phyloP scores from a whole-genome alignment of 1,140 invertebrate genomes.

The Vanessa atalanta region DNA sequence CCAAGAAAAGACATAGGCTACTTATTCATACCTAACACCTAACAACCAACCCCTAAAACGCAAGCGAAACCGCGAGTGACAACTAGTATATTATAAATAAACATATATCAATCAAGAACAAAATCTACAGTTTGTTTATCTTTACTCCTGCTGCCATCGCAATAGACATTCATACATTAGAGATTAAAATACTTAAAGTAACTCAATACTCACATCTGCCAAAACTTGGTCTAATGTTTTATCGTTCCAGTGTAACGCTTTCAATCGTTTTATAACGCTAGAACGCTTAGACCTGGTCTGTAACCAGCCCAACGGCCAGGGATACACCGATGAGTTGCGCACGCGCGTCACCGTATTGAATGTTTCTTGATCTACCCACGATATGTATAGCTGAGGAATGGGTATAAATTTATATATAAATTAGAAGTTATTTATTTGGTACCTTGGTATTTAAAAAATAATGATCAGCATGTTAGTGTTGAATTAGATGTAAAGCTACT shows the following conservation, averaged over 20 bases:
- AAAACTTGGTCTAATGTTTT: conserved; percentile 91
- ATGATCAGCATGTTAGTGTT: no score
- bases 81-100: no score
- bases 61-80: no score
- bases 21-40: no score
- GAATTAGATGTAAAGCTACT: no score
- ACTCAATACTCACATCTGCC: conserved; percentile 63
- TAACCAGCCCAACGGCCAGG: conserved; percentile 94
- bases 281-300: conserved; percentile 90
- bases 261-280: conserved; percentile 86
- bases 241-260: conserved; percentile 89
- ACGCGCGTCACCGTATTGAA: conserved; percentile 90
- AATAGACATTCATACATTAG: no score
- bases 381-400: conserved; percentile 87
- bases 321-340: conserved; percentile 93
- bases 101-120: no score
- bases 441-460: no score
- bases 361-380: conserved; percentile 91
- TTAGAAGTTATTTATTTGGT: neutral
- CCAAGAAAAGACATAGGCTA: no score
- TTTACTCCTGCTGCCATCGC: no score
- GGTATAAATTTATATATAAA: neutral
- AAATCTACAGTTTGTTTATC: no score
- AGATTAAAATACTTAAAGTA: neutral
- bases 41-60: no score